Percentiles rank a stretch among this genome's conserved stretches.
phyloP scores from a whole-genome alignment of 1,140 invertebrate genomes.

The Brachionus koreanus region DNA sequence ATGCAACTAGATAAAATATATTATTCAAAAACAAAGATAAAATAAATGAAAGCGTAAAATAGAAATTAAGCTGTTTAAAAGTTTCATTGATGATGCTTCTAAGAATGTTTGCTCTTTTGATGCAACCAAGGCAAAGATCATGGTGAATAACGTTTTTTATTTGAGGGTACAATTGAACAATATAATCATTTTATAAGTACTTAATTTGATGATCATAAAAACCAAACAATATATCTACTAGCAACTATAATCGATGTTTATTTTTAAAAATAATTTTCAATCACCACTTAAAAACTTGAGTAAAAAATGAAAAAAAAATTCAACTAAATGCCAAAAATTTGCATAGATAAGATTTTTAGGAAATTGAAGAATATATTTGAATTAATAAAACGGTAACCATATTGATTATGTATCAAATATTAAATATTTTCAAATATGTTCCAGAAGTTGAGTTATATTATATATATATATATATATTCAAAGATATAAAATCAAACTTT shows the following conservation, averaged over 20 bases:
- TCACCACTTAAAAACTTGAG: background rate
- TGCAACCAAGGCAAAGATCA: no score
- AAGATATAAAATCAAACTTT: background rate
- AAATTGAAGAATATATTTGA: background rate
- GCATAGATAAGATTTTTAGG: background rate
- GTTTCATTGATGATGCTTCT: background rate
- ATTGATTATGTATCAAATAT: background rate
- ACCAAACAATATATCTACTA: no score
- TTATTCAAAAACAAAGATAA: background rate
- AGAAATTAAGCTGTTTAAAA: background rate
- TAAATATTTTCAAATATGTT: constrained; percentile 5
- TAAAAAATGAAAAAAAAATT: no score
- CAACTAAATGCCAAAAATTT: background rate
- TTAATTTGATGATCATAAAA: background rate
- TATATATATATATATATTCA: background rate
- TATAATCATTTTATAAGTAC: background rate
- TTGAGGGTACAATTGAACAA: background rate
- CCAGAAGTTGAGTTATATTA: background rate
- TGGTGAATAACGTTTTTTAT: background rate
- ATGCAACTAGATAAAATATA: background rate
- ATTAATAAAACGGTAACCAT: background rate
- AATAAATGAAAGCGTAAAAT: background rate
- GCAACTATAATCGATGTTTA: background rate
- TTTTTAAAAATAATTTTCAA: background rate
- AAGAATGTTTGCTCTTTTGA: background rate